Base-by-base conservation (phyloP, 2,888 invertebrate species). In the Harpagoxenus sublaevis region DNA sequence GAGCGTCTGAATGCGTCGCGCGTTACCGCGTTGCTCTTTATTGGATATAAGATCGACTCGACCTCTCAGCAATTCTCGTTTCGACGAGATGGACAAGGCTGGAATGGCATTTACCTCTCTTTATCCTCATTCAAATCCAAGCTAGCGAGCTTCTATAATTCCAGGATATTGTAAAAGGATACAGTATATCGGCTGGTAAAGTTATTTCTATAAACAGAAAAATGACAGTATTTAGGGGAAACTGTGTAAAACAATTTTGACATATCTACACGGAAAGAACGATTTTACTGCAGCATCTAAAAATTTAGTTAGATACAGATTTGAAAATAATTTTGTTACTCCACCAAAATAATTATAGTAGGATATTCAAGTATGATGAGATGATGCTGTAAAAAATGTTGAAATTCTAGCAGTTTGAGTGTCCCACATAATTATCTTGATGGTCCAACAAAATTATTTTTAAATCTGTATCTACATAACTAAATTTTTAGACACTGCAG, bases 51-150 rank as follows among this genome's bases (percentile, higher is more conserved):
- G 18, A 75, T n/a, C 45, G 45, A 57, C 28, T 55, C 42, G 77
- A 68, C 65, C 55, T 65, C 15, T 42, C 28, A 28, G 42, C 65
- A 15, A 70, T 62, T 42, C 53, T 71, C 55, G 35, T 63, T 48
- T 65, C 39, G 48, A 66, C 55, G 8, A 78, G 39, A 55, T 23
- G 18, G 18, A 68, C 60, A 75, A 75, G 65, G 48, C 63, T 57
- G 28, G n/a, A 39, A 39, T 68, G 77, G 28, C 83, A 83, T 78
- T 83, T 83, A 68, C 48, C 31, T 66, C 45, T 9, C 48, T 31
- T 73, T 53, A n/a, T 73, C 15, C 18, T 70, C 70, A 78, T 78
- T 78, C 78, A 53, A 42, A 18, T 18, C 9, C 18, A 18, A 31
- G 28, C 23, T 8, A 4, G 28, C 42, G 3, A 31, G n/a, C 18